phyloP scores from a whole-genome alignment of 2,888 invertebrate genomes.

The Tortricodes alternella region DNA sequence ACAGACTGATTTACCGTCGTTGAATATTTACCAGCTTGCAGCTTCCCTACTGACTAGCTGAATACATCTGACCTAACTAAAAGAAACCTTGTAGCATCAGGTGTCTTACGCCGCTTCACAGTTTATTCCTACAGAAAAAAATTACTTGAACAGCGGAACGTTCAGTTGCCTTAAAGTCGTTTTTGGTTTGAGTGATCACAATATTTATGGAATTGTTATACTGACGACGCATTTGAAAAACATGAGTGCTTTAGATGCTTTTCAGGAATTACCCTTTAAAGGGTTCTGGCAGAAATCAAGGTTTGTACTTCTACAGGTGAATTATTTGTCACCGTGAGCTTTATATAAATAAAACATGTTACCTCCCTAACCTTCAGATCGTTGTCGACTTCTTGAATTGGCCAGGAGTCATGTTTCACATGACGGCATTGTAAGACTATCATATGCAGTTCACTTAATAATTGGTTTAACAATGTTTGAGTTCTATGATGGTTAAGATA shows the following conservation, averaged over 20 bases:
- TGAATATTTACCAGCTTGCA: constrained; percentile 61
- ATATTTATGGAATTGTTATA: background rate
- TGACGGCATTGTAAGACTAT: too few relatives aligned
- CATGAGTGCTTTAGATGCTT: background rate
- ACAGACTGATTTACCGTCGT: constrained; percentile 49
- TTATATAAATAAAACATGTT: too few relatives aligned
- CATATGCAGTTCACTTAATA: too few relatives aligned
- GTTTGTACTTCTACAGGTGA: background rate
- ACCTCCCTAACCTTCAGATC: too few relatives aligned
- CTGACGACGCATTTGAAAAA: background rate
- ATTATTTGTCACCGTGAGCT: background rate
- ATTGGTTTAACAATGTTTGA: too few relatives aligned
- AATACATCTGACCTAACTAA: background rate
- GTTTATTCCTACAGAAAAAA: background rate
- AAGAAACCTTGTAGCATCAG: background rate
- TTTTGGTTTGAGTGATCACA: background rate
- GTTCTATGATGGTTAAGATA: too few relatives aligned
- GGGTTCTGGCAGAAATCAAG: background rate
- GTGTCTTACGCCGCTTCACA: background rate
- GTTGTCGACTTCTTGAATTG: too few relatives aligned
- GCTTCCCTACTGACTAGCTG: background rate
- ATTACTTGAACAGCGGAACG: background rate
- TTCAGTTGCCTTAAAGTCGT: background rate
- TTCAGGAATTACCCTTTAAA: background rate
- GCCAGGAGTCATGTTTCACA: too few relatives aligned